Base-by-base conservation (phyloP, 2,888 invertebrate genomes). In the Dryobotodes eremita region DNA sequence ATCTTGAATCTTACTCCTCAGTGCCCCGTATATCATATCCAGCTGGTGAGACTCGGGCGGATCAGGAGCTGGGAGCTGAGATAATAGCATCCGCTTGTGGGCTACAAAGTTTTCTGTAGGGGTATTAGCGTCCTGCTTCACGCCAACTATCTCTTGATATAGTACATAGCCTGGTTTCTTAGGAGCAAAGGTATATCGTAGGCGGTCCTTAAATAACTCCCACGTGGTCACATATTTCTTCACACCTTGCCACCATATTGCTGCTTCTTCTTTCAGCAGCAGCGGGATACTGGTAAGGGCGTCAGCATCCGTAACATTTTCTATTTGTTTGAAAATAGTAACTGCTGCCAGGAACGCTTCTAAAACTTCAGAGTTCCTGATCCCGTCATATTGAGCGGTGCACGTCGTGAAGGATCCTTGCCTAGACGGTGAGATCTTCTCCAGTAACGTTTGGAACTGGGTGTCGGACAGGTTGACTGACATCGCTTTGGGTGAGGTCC, bases 201-300 rank as follows among this genome's bases (percentile, higher is more conserved):
- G 64, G 23, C 64, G 64, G 11, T 64, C 36, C 3, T 64, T 64
- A 23, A 64, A 64, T 23, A 23, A 2, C 42, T 42, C 36, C 42
- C 64, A 64, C 1, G 36, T 42, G 3, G 15, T 15, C 2, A 50
- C 15, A 15, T 50, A 15, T 15, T 50, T 50, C 15, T 50, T 50
- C 50, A 23, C 42, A 8, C 64, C 64, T 42, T 64, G 64, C 64
- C 64, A 64, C 42, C 64, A 42, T 64, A 23, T 64, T 64, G 64
- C 64, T 64, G 64, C 64, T 64, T 64, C 42, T 20, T 36, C 42
- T 23, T 36, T 36, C 36, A 36, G 36, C 36, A 36, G 36, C 5
- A 36, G 36, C 36, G 36, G 36, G 5, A 36, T 36, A 36, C 36
- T 36, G 36, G 36, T 36, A 36, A 36, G 36, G 36, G 36, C 36